Base-by-base conservation (phyloP, 2,113 vertebrate genomes). In the Pachypanchax playfairii region DNA sequence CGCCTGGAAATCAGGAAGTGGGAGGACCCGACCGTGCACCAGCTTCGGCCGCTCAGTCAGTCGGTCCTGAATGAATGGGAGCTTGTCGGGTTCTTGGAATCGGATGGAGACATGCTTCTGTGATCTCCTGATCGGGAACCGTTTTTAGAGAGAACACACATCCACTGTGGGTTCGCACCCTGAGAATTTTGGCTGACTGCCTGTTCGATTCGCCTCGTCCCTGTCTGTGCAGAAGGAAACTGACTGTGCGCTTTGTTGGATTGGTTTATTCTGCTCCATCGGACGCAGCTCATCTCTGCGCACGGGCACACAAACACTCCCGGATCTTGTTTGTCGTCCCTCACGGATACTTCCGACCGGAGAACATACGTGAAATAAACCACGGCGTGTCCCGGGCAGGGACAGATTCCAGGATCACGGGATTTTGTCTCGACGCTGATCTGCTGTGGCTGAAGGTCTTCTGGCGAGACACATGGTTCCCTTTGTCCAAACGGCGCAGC, bases 401-500 rank as follows among this genome's bases (percentile, higher is more conserved):
- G 51, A 56, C 65, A 62, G 36, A 74, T 62, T 59, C 68, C 25
- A 17, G 72, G 64, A 79, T 51, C 42, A 69, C 48, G 59, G 85
- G 70, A 70, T 83, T 73, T 74, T 8, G 39, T 64, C 78, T 74
- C 69, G 54, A 73, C 70, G 8, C 60, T 36, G 79, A 52, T 67
- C 65, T 76, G 33, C 33, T 35, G 1, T n/a, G 69, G 84, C 75
- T 61, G 71, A 78, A 72, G 74, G 83, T 83, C 54, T 78, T 48
- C 65, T 52, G 72, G 82, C 61, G 73, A 87, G 80, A 92, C 93
- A 81, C 93, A 91, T 90, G 92, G 85, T 82, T 90, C 90, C 70
- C 93, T 95, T 95, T 94, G 93, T 95, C 93, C 93, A 90, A 82
- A 84, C 79, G 85, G 84, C 82, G 53, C 66, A 42, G 72, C 91